Base-by-base conservation (phyloP, 2,113 vertebrate genomes). In the Tilapia sparmanii region DNA sequence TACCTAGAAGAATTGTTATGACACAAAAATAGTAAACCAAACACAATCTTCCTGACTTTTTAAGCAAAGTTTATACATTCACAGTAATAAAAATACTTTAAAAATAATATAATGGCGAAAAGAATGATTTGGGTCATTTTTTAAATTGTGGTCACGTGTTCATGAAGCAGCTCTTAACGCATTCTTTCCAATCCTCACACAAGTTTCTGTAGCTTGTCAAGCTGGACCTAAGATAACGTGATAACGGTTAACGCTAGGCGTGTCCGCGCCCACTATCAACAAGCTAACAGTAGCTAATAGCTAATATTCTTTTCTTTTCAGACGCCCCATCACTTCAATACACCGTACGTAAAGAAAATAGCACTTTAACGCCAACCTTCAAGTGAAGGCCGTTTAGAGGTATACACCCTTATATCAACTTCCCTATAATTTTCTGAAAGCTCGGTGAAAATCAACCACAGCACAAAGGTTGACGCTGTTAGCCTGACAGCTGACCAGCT, bases 391-490 rank as follows among this genome's bases (percentile, higher is more conserved):
- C 12, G 18, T 15, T 13, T 1, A 0, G 4, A 7, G 6, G 8
- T n/a, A 1, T 2, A 6, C 7, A 1, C 2, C 5, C 11, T 2
- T 7, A 33, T 10, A 5, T 12, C 1, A 5, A 15, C 2, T 3
- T 8, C 13, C 7, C 89, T 81, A 91, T 89, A 92, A 22, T 19
- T 18, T 4, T 4, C 18, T 4, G 13, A 15, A 52, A 35, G 52
- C 52, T 47, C 42, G 9, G 15, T 13, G 52, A 59, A 22, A 84
- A 26, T 8, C 81, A 19, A 35, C 5, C 47, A 2, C 47, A 89
- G 63, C 92, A 94, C 94, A 94, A 94, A 93, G 94, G 93, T 82
- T 80, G 57, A 10, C 55, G 78, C 26, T 4, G 66, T 84, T 93
- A 93, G 87, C 90, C 83, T 66, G 84, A 73, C 86, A 89, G 89